Evolutionary conservation across 1,140 invertebrate species (phyloP), one percentile per base, ranked within the genome.

Genomic region (Hycleus cichorii): DNA sequence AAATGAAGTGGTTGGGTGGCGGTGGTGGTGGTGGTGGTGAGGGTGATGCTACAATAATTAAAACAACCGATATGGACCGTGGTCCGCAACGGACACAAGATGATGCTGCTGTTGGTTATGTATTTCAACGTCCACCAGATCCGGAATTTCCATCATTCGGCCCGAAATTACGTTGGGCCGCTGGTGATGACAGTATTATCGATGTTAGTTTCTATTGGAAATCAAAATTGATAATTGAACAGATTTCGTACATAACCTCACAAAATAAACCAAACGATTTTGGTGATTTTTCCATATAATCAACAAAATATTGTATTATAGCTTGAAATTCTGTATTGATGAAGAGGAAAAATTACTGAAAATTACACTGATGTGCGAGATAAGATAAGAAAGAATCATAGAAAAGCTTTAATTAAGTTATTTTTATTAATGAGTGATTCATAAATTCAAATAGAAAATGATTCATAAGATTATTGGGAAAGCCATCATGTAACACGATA

Each of bases 71-170:
- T 54, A 72, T 73, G 71, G 72, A 72, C 54, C 63, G 67, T 52
- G 67, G 65, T 11, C 72, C 67, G 39, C 72, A 74, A 60, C 65
- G 70, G 52, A 69, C 71, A 47, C 73, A 74, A 63, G 90, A 93
- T 74, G 91, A 93, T 80, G 88, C 88, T 51, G 86, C 87, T 71
- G 89, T 93, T 60, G 86, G 89, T 65, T 93, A 93, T 74, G 87
- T 91, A 55, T 93, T 90, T 75, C 90, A 92, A 77, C 76, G 90
- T 63, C 83, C 85, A 24, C 84, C 88, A 54, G 89, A 92, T 71
- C 78, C 83, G 47, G 87, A 89, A 68, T 84, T 89, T 68, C 78
- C 81, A 62, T 77, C 80, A 26, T 80, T 85, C 76, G 84, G 83
- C 64, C 82, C 80, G 24, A 89, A 86, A 69, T 70, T 80, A 26